Evolutionary conservation across 2,797 vertebrate genomes (phyloP).

Genomic region (Gymnothorax reevesii): DNA sequence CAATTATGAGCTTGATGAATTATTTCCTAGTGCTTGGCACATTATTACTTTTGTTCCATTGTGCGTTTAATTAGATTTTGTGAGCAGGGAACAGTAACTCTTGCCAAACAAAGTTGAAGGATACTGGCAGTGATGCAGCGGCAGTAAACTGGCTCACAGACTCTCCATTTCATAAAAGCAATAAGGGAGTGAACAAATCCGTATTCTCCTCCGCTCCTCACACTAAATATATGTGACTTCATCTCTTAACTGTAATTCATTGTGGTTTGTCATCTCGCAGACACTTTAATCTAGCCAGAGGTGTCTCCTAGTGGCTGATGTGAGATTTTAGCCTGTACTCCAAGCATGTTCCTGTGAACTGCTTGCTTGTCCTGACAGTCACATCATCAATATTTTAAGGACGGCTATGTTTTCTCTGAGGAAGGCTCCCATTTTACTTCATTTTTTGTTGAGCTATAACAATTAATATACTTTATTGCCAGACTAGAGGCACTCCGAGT

Average conservation of each 20-base stretch:
- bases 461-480: too few species aligned
- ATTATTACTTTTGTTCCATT: not conserved
- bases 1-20: not conserved
- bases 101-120: not conserved
- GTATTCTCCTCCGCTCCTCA: not conserved
- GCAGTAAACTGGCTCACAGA: not conserved
- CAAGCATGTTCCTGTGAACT: too few species aligned
- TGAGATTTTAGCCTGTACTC: too few species aligned
- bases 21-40: not conserved
- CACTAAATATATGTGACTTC: not conserved
- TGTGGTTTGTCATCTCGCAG: too few species aligned
- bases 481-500: too few species aligned
- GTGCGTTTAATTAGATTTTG: not conserved
- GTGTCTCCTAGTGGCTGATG: not conserved
- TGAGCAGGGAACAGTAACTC: not conserved
- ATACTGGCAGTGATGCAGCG: not conserved
- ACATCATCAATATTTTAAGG: too few species aligned
- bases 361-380: too few species aligned
- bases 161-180: not conserved
- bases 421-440: too few species aligned
- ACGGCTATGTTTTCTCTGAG: too few species aligned
- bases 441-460: too few species aligned
- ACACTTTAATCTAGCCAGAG: not conserved
- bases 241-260: not conserved
- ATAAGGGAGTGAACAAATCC: not conserved